Base-by-base conservation (phyloP, 53 echinoderm and acorn worm species). In the Actinopyga echinites region DNA sequence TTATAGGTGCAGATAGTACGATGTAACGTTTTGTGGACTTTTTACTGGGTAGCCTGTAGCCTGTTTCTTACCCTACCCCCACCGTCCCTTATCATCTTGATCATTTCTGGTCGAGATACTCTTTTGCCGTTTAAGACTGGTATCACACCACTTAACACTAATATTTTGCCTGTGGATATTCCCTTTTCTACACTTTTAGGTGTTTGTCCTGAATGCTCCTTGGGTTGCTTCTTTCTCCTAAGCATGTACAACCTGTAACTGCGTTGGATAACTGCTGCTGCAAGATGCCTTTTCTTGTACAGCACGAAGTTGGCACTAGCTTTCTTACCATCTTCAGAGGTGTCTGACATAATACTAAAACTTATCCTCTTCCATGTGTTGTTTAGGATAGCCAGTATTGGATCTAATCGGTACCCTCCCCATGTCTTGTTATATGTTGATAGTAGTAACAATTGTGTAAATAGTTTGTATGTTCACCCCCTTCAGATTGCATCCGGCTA, bases 401-500 rank as follows among this genome's bases (percentile, higher is more conserved):
- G 84, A 30, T 93, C 87, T 55, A 82, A 42, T n/a, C 79, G 84
- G 54, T 89, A 32, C 23, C 83, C 78, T 89, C 87, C 32, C 93
- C 89, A 80, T 86, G 87, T 62, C 85, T 64, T 62, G 93, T 93
- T 2, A 87, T 90, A 53, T 93, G 85, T 45, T 87, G 87, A 64
- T 66, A 93, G 42, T 82, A 87, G 45, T 73, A 82, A 28, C 67
- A 42, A 69, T 82, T 90, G 32, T 90, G 89, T 13, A 59, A 31
- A 43, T 90, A 90, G 69, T 93, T 90, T 2, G 82, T 35, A 33
- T 90, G 90, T 36, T 93, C 90, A 24, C 93, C 90, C 54, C 85
- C 93, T 82, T 93, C 93, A 29, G 93, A 45, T 52, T 88, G 87
- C 36, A 90, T 83, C 29, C 87, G 59, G 65, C 84, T 30, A 1